These are phyloP conservation scores for Cerceris ruficornis DNA, from an alignment of 2,888 invertebrate genomes.

Conservation along the genomic window DNA sequence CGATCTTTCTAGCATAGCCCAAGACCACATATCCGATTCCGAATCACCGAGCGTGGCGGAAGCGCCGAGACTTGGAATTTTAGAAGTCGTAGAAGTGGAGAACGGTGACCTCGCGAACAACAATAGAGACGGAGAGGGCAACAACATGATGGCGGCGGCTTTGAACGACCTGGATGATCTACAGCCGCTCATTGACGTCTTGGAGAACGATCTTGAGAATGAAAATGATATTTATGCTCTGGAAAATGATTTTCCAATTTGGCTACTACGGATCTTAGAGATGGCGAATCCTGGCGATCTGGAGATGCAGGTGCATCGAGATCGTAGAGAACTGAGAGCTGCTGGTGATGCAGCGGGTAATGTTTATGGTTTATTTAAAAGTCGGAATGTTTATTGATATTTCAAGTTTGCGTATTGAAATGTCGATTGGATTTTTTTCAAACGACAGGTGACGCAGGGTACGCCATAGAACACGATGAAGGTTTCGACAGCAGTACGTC, in stretches of 20 bases:
- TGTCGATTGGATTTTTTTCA: slow-evolving; percentile 3
- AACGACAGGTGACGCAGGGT: slow-evolving; percentile 37
- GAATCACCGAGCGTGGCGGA: slow-evolving; percentile 70
- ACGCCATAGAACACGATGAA: slow-evolving; percentile 54
- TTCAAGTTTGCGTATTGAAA: background rate
- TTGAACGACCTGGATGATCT: slow-evolving; percentile 69
- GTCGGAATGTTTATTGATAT: background rate
- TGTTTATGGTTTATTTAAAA: slow-evolving; percentile 13
- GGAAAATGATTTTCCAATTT: slow-evolving; percentile 74
- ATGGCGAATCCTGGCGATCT: slow-evolving; percentile 64
- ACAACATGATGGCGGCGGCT: slow-evolving; percentile 79
- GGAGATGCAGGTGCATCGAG: slow-evolving; percentile 35
- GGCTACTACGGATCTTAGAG: slow-evolving; percentile 73
- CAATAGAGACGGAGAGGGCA: slow-evolving; percentile 83
- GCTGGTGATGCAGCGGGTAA: slow-evolving; percentile 50
- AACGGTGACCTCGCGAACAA: slow-evolving; percentile 84
- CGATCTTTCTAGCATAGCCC: slow-evolving; percentile 73
- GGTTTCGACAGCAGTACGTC: slow-evolving; percentile 66
- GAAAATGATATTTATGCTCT: slow-evolving; percentile 76
- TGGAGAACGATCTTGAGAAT: slow-evolving; percentile 75
- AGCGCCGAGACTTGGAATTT: slow-evolving; percentile 61
- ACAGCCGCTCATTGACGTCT: slow-evolving; percentile 71
- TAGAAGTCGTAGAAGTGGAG: slow-evolving; percentile 76
- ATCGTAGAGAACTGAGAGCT: slow-evolving; percentile 20
- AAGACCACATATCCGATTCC: slow-evolving; percentile 67